These are phyloP conservation scores for Plemyria rubiginata DNA, from an alignment of 2,888 invertebrate species.

Conservation along the genomic window DNA sequence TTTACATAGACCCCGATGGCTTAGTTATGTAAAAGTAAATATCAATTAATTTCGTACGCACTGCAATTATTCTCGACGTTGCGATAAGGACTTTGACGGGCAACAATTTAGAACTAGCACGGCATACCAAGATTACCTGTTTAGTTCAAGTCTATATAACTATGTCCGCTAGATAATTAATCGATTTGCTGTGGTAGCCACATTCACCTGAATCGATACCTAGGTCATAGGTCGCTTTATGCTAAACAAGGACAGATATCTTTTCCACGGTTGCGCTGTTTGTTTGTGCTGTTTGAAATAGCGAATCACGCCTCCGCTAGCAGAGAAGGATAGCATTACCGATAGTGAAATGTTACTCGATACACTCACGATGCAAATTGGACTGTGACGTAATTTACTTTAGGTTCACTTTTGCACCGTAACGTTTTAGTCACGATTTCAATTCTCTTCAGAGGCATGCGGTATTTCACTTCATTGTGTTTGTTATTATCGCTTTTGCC, in stretches of 20 bases:
- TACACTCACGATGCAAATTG: constrained; percentile 64
- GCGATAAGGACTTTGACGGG: constrained; percentile 36
- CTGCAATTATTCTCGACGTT: constrained; percentile 31
- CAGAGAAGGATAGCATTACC: constrained; percentile 74
- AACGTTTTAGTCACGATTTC: constrained; percentile 66
- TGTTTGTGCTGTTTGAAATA: constrained; percentile 72
- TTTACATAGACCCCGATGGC: constrained; percentile 4
- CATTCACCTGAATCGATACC: constrained; percentile 78
- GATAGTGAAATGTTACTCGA: constrained; percentile 75
- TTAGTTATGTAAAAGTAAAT: constrained; percentile 21
- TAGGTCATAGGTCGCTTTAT: constrained; percentile 79
- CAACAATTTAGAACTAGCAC: constrained; percentile 41
- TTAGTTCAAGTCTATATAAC: constrained; percentile 57
- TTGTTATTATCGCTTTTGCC: constrained; percentile 64
- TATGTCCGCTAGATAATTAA: constrained; percentile 60
- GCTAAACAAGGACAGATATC: constrained; percentile 75
- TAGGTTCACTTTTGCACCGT: constrained; percentile 59
- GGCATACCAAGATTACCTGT: constrained; percentile 55
- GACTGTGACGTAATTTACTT: constrained; percentile 53
- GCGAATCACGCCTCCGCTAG: constrained; percentile 80
- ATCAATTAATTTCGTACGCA: constrained; percentile 26
- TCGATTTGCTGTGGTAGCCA: constrained; percentile 70
- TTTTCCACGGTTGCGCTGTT: constrained; percentile 64
- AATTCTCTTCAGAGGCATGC: constrained; percentile 68
- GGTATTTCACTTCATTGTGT: constrained; percentile 75